Conservation (phyloP, 2,888 invertebrate species). For the Drosophila pegasa region DNA sequence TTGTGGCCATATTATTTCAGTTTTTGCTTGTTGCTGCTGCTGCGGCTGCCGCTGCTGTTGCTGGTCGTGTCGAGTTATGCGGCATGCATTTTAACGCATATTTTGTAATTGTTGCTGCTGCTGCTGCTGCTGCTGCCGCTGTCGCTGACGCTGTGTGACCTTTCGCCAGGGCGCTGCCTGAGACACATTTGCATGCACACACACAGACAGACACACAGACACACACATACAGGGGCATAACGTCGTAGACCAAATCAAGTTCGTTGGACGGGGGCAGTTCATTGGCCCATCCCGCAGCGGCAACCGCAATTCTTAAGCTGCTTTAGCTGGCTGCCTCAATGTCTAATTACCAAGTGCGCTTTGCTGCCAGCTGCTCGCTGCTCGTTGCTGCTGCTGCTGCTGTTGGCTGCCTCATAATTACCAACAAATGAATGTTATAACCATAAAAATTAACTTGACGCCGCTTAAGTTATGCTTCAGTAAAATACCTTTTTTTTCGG, state of each 20-base stretch:
- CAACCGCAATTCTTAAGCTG: conserved; percentile 61
- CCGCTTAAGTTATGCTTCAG: conserved; percentile 75
- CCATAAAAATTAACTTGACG: conserved; percentile 75
- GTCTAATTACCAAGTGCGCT: conserved; percentile 76
- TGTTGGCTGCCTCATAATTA: conserved; percentile 65
- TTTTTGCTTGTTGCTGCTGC: conserved; percentile 56
- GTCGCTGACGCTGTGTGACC: conserved; percentile 58
- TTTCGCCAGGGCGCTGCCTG: conserved; percentile 62
- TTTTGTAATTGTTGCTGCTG: conserved; percentile 76
- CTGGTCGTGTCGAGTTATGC: conserved; percentile 73
- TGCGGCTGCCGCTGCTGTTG: conserved; percentile 33
- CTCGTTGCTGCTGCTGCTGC: conserved; percentile 13
- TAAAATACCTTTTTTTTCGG: conserved; percentile 69
- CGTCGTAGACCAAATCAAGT: conserved; percentile 72
- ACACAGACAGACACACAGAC: conserved; percentile 29
- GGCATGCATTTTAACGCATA: conserved; percentile 79
- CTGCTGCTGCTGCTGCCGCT: conserved; percentile 45
- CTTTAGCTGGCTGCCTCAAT: conserved; percentile 56
- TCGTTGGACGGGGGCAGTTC: conserved; percentile 73
- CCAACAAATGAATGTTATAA: conserved; percentile 76
- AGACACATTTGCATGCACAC: conserved; percentile 66
- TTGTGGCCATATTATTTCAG: conserved; percentile 79
- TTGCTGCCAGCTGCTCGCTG: conserved; percentile 25
- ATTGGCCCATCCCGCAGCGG: conserved; percentile 62
- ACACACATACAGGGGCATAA: conserved; percentile 16